Base-by-base conservation (phyloP, 2,888 invertebrate genomes). In the Bellardia pandia region DNA sequence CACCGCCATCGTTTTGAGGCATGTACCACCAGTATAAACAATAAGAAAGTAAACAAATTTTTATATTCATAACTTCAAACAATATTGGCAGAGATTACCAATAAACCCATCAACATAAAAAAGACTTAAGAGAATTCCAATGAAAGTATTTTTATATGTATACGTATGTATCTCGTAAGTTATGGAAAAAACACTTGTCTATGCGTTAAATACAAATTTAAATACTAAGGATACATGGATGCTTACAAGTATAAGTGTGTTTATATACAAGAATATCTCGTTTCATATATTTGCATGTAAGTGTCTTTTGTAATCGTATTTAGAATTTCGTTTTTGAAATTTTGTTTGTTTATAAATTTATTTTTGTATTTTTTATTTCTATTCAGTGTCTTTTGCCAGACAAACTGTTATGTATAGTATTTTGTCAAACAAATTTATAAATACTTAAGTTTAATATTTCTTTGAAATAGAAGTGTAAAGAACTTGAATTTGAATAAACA, bases 41-140 rank as follows among this genome's bases (percentile, higher is more conserved):
- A n/a, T 11, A 51, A 72, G n/a, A 16, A 40, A 72, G 14, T 30
- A 76, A 72, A 37, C 30, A 76, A 45, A 72, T 82, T 82, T 77
- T 82, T 69, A 71, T 82, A 79, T 86, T 83, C 86, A 86, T 75
- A 86, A 86, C 51, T 84, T 72, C 51, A 45, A 64, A 62, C 11
- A 62, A 40, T 77, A 83, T 79, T 86, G 66, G 33, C 84, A 87
- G 86, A 88, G 88, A 89, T 89, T 89, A 89, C 78, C 79, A 88
- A 82, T 87, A 88, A 88, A 87, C 79, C 88, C 78, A 88, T 87
- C 86, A 88, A 87, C 86, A 88, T 69, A 69, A 71, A 86, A 62
- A 62, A 74, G 79, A 58, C 82, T 83, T 79, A 64, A 71, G 48
- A 62, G 62, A 75, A 79, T 83, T 71, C 75, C 71, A 75, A 83